Conservation (phyloP, 2,113 vertebrate species). For the Erpornis zantholeuca region DNA sequence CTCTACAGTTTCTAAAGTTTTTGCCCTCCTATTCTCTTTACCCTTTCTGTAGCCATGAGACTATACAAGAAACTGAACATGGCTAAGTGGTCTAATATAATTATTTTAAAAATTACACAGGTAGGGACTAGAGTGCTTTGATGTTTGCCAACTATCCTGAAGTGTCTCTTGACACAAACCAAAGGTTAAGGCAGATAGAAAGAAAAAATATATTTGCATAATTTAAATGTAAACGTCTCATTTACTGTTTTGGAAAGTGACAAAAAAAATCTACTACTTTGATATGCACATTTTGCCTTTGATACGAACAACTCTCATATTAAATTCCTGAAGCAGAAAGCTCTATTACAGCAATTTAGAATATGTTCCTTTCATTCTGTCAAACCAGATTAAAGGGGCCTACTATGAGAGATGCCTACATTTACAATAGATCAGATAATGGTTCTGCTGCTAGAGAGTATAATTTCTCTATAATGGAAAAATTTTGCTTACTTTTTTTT, state of each 20-base stretch:
- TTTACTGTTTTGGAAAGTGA: neutral
- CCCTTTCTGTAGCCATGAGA: neutral
- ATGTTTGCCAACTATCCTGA: neutral
- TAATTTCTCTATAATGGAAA: neutral
- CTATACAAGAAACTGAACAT: neutral
- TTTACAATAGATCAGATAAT: neutral
- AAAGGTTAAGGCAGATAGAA: neutral
- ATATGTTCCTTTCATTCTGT: neutral
- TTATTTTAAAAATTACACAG: neutral
- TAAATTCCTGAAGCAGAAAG: slow-evolving; percentile 19
- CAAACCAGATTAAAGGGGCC: neutral
- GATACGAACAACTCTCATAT: neutral
- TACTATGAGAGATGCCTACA: neutral
- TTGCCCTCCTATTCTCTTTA: neutral
- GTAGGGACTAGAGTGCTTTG: neutral
- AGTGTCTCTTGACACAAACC: neutral
- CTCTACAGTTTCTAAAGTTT: neutral
- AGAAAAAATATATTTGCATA: neutral
- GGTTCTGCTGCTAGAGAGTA: neutral
- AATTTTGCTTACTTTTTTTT: neutral
- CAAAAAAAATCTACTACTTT: neutral
- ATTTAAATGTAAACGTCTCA: neutral
- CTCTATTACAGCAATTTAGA: neutral
- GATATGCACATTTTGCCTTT: neutral
- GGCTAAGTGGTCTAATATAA: neutral